Percentiles rank a stretch among this genome's conserved stretches.
These are phyloP conservation scores for Ophiodon elongatus DNA, from an alignment of 2,113 vertebrate species.

Conservation along the genomic window DNA sequence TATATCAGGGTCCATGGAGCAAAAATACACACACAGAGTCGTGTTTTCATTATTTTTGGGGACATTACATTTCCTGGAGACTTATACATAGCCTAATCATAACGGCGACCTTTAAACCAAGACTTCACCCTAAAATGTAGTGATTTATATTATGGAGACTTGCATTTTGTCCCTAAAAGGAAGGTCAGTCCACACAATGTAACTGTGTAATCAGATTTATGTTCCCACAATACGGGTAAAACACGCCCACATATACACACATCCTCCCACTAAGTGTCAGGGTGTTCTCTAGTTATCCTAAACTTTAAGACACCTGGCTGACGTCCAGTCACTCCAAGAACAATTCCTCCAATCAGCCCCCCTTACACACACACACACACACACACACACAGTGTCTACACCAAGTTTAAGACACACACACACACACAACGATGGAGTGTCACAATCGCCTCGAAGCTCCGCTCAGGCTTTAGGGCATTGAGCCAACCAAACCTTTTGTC, in stretches of 20 bases:
- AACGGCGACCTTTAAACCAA: neutral
- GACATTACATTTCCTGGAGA: neutral
- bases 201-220: neutral
- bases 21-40: neutral
- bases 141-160: neutral
- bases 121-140: neutral
- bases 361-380: constrained; percentile 3
- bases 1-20: neutral
- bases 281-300: constrained; percentile 35
- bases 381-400: constrained; percentile 11
- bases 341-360: constrained; percentile 24
- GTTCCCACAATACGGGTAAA: neutral
- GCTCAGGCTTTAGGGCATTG: constrained; percentile 35
- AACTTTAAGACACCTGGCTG: constrained; percentile 48
- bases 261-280: constrained; percentile 16
- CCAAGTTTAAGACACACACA: neutral
- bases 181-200: neutral
- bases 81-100: neutral
- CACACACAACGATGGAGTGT: constrained; percentile 33
- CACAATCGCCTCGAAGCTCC: constrained; percentile 54
- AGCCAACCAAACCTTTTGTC: constrained; percentile 54
- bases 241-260: neutral
- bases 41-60: neutral
- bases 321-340: constrained; percentile 41
- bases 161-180: neutral